These are phyloP conservation scores for Sitobion miscanthi DNA, from an alignment of 1,140 invertebrate genomes.

Conservation along the genomic window DNA sequence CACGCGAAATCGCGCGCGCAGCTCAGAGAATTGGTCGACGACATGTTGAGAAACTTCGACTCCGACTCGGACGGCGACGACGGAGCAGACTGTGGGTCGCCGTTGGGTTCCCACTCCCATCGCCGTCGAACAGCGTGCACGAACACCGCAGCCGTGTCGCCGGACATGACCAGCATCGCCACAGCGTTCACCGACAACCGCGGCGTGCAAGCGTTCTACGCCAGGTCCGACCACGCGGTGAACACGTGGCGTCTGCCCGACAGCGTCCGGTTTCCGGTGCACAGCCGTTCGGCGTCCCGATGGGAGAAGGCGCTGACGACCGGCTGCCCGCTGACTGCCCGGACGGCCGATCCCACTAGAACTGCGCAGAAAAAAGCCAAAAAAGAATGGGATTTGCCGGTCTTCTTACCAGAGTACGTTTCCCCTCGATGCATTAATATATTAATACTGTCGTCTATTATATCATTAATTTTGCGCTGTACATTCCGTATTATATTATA, in stretches of 20 bases:
- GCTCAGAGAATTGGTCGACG: not conserved
- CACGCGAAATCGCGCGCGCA: not conserved
- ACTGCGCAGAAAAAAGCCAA: not conserved
- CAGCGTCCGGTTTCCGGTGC: not conserved
- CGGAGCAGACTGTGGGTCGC: too few relatives aligned
- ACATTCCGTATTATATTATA: too few relatives aligned
- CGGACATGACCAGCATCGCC: not conserved
- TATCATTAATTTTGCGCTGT: not conserved
- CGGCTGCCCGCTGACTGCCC: not conserved
- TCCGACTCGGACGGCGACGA: not conserved
- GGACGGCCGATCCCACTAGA: not conserved
- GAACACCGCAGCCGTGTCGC: not conserved
- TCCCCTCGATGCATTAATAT: not conserved
- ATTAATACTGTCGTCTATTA: too few relatives aligned
- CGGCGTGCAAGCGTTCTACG: not conserved
- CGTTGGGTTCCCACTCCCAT: too few relatives aligned
- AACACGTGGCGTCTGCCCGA: not conserved
- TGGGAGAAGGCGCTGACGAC: not conserved
- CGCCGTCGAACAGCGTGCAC: not conserved
- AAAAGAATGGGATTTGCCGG: not conserved
- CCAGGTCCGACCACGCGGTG: not conserved
- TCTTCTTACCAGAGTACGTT: not conserved
- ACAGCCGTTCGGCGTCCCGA: not conserved
- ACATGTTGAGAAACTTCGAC: not conserved
- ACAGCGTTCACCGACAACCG: not conserved